These are phyloP conservation scores for Mandrillus leucophaeus DNA, from an alignment of 2,113 vertebrate genomes.

Conservation along the genomic window DNA sequence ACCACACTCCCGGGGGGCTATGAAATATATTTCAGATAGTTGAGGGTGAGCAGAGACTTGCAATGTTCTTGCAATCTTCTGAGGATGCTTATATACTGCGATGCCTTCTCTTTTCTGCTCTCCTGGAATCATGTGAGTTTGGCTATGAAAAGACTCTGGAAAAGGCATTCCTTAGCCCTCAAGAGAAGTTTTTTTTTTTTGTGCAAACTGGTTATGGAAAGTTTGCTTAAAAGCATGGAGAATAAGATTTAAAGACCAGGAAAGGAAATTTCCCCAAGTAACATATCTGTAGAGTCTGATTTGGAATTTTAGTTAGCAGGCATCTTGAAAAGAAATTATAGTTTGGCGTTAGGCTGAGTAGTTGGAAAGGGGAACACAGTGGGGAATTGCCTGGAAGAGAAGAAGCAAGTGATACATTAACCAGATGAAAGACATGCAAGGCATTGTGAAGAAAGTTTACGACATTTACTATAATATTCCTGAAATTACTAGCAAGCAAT, in stretches of 20 bases:
- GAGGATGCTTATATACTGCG: neutral
- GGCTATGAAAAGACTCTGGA: neutral
- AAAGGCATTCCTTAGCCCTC: neutral
- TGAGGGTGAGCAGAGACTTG: neutral
- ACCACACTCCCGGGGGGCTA: neutral
- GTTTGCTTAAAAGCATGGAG: neutral
- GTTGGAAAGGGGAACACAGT: neutral
- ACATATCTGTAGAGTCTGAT: neutral
- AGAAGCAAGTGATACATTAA: neutral
- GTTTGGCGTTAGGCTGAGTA: neutral
- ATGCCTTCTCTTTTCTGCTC: neutral
- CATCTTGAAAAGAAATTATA: neutral
- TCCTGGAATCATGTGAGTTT: slow-evolving; percentile 55
- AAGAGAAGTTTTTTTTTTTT: neutral
- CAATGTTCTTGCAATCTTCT: neutral
- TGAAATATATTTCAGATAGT: neutral
- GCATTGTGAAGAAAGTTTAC: neutral
- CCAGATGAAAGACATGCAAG: neutral
- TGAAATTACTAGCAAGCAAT: neutral
- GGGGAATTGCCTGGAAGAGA: neutral
- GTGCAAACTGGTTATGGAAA: neutral
- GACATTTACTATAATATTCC: neutral
- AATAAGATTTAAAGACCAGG: neutral
- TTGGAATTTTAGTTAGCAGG: neutral
- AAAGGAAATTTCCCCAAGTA: neutral